Conservation (phyloP, 2,797 vertebrate genomes). For the Alcedo atthis region DNA sequence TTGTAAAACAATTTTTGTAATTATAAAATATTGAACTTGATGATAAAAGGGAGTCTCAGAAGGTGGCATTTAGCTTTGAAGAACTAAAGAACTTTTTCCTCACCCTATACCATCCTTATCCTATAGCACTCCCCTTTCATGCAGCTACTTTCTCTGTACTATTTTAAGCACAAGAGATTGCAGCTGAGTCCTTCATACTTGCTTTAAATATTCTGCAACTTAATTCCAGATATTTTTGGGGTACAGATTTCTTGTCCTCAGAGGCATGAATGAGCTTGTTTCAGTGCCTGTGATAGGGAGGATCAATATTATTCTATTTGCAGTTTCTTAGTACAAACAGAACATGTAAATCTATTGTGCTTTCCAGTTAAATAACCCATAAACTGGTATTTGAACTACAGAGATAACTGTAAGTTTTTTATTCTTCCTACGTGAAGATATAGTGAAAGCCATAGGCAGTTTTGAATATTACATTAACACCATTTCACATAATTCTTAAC, state of each 20-base stretch:
- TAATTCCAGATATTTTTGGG: neutral
- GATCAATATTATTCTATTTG: neutral
- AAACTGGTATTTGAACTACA: neutral
- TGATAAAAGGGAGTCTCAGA: neutral
- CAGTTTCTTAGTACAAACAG: neutral
- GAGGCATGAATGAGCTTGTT: neutral
- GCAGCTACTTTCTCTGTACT: neutral
- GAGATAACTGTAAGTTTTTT: neutral
- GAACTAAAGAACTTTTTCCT: neutral
- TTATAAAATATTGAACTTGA: neutral
- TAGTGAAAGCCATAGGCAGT: neutral
- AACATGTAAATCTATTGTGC: neutral
- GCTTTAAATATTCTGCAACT: neutral
- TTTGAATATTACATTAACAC: neutral
- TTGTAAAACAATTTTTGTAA: constrained; percentile 5
- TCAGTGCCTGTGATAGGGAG: neutral
- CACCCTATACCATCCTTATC: neutral
- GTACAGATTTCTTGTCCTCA: neutral
- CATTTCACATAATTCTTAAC: neutral
- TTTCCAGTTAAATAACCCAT: constrained; percentile 12
- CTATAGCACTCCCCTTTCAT: neutral
- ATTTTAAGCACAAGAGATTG: neutral
- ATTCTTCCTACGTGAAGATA: neutral
- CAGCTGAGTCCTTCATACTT: neutral
- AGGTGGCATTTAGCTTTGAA: neutral